Evolutionary conservation across 2,797 vertebrate genomes (phyloP), one percentile per base, ranked within the genome.

Genomic region (Arrhamphus sclerolepis): DNA sequence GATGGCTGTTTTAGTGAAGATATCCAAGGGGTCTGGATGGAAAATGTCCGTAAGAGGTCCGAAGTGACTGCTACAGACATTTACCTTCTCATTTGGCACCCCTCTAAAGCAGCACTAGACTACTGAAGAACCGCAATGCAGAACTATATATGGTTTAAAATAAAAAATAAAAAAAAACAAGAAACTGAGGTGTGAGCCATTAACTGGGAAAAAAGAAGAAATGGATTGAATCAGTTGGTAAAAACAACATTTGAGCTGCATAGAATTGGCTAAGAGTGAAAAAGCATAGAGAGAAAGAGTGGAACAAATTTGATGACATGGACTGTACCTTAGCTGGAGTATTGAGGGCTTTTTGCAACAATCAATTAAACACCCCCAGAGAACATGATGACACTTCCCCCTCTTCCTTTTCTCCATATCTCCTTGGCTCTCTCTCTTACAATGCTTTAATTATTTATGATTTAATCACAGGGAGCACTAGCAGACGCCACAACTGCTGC

Each of bases 391-490:
- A 88, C 38, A 56, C 72, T 73, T 72, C 49, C 54, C 42, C 53
- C 40, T 67, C 56, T 48, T 68, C 43, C 57, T 29, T 60, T 51
- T 46, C 61, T 50, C 38, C 17, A 19, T 55, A 57, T 82, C 46
- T 42, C 38, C 49, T 53, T 72, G 49, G 60, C 41, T 63, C 63
- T 70, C 49, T 78, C 80, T 81, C 73, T 83, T 78, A 79, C 64
- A 81, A 73, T 66, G 58, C 64, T 80, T 82, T 80, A 82, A 88
- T 88, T 88, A 88, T 86, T 87, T 81, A 85, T 86, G 87, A 87
- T 88, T 88, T 88, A 83, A 86, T 86, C 80, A 85, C 80, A 74
- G 69, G 71, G 71, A 77, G 70, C 14, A 5, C 57, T 75, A 81
- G 79, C 73, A 81, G 69, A 72, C 38, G 42, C 58, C 60, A 61